phyloP scores from a whole-genome alignment of 2,113 vertebrate species.

The Gadus macrocephalus region DNA sequence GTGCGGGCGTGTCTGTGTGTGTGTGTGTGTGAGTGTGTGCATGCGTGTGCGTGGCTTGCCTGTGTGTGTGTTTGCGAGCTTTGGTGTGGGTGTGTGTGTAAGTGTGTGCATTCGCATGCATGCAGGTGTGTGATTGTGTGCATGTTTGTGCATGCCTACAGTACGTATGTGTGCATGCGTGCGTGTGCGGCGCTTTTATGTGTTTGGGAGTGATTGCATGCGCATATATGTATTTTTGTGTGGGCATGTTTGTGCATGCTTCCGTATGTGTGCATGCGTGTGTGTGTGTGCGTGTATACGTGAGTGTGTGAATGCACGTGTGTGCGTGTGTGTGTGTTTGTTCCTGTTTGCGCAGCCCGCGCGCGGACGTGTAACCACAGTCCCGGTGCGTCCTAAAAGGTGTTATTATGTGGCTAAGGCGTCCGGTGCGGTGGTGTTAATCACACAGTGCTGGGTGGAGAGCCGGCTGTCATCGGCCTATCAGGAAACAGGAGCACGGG shows the following conservation, averaged over 20 bases:
- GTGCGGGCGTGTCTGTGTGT: slow-evolving; percentile 8
- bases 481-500: slow-evolving; percentile 53
- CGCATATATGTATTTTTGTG: not conserved
- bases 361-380: not conserved
- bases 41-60: not conserved
- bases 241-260: not conserved
- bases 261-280: not conserved
- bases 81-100: not conserved
- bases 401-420: slow-evolving; percentile 53
- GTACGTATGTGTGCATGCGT: not conserved
- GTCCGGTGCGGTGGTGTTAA: slow-evolving; percentile 34
- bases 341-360: too few relatives aligned
- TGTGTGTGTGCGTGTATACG: not conserved
- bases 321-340: not conserved
- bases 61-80: too few relatives aligned
- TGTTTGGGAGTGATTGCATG: not conserved
- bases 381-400: slow-evolving; percentile 59
- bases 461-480: not conserved
- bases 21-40: slow-evolving; percentile 2
- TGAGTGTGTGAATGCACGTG: not conserved
- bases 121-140: slow-evolving; percentile 2
- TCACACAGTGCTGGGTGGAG: slow-evolving; percentile 25
- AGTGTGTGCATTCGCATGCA: too few relatives aligned
- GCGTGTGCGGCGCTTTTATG: not conserved
- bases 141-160: not conserved